These are phyloP conservation scores for Zaprionus capensis DNA, from an alignment of 1,140 invertebrate genomes.

Conservation along the genomic window DNA sequence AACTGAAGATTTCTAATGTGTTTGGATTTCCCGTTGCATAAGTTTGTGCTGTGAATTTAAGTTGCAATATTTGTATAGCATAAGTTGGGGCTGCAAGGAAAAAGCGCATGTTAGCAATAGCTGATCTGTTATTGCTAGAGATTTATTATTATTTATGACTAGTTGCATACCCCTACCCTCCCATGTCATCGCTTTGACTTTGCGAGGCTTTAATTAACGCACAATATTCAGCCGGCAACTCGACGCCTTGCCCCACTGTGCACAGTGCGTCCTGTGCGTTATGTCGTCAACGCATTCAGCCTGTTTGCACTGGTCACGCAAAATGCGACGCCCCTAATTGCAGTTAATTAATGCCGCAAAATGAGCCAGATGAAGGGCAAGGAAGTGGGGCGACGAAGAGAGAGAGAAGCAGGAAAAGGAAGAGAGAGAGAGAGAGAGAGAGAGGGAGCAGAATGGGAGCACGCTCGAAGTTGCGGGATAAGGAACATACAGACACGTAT, in stretches of 20 bases:
- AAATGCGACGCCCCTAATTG: slow-evolving; percentile 64
- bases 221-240: no score
- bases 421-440: slow-evolving; percentile 33
- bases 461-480: background rate
- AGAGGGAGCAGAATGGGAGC: background rate
- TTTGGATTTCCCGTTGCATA: no score
- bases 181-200: background rate
- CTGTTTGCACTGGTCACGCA: slow-evolving; percentile 50
- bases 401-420: slow-evolving; percentile 22
- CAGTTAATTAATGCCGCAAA: slow-evolving; percentile 60
- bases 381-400: background rate
- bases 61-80: no score
- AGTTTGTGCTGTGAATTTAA: no score
- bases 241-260: background rate
- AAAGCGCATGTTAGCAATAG: no score
- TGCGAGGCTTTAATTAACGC: background rate
- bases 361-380: slow-evolving; percentile 13
- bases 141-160: no score
- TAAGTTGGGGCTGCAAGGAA: no score
- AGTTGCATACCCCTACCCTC: background rate
- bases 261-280: background rate
- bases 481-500: slow-evolving; percentile 11
- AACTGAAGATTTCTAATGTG: no score
- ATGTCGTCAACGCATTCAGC: slow-evolving; percentile 11
- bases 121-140: no score